Evolutionary conservation across 2,797 vertebrate species (phyloP), one percentile per base, ranked within the genome.

Genomic region (Tapirus indicus): DNA sequence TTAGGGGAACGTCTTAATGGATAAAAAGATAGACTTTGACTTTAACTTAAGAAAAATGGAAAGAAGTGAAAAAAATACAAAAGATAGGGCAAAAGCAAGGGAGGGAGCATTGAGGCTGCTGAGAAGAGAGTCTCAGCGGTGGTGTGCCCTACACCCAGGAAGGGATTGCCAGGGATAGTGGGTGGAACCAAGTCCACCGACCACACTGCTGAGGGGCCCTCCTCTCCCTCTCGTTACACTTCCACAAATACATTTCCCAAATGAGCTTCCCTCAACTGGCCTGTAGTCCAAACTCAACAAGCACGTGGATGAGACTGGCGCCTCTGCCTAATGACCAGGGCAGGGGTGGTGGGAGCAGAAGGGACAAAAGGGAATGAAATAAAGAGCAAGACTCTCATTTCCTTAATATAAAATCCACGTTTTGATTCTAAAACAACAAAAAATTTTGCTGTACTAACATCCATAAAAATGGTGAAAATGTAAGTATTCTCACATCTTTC

Each of bases 401-500:
- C 85, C 72, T 54, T 78, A 16, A 25, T 62, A 87, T 41, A 54
- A 91, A 93, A 97, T 78, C 25, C 47, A 1, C 49, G 71, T 54
- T 95, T 90, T 35, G 69, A 85, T 88, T 94, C 78, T 66, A 88
- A 95, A 94, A 52, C 20, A 74, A 84, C 68, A 69, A 72, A 77
- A 75, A 94, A 68, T 29, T 9, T 49, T 56, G 41, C 56, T 77
- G 32, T 29, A 5, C 64, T 78, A 11, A 91, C 84, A 82, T 79
- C 27, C 25, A 5, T 49, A 64, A 88, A 68, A 77, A 82, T 27
- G 25, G 68, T 74, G 62, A 83, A 83, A 77, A 95, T 16, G 0
- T 27, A 35, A 62, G 14, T 52, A 86, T 52, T 60, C 54, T 93
- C 41, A 16, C 25, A 21, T 35, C 38, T 95, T 94, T 94, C 60